phyloP scores from a whole-genome alignment of 2,888 invertebrate species.

The Tipula lateralis region DNA sequence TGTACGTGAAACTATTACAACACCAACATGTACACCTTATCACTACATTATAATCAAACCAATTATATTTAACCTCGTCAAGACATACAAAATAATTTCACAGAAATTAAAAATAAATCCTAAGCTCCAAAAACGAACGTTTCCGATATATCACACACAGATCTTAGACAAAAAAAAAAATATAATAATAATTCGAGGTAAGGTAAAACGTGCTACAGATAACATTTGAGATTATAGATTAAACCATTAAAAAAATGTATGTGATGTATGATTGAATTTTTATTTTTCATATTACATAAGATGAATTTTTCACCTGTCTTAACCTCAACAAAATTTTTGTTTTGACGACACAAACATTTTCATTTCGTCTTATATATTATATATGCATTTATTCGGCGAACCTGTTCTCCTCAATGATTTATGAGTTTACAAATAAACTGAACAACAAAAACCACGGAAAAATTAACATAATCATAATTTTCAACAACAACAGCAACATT shows the following conservation, averaged over 20 bases:
- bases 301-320: not conserved
- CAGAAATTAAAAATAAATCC: not conserved
- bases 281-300: not conserved
- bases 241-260: not conserved
- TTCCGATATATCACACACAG: constrained; percentile 19
- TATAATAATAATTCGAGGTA: not conserved
- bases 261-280: not conserved
- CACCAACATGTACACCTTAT: not conserved
- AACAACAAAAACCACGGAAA: not conserved
- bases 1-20: not conserved
- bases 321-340: not conserved
- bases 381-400: not conserved
- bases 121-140: not conserved
- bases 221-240: constrained; percentile 5
- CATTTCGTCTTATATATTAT: not conserved
- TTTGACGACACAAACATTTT: not conserved
- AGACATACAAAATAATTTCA: constrained; percentile 15
- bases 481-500: not conserved
- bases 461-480: constrained; percentile 9
- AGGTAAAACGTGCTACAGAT: not conserved
- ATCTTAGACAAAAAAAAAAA: not conserved
- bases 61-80: constrained; percentile 19
- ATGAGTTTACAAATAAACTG: not conserved
- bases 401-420: not conserved
- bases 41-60: not conserved